Conservation (phyloP, 2,888 invertebrate genomes). For the Sericinus montela region DNA sequence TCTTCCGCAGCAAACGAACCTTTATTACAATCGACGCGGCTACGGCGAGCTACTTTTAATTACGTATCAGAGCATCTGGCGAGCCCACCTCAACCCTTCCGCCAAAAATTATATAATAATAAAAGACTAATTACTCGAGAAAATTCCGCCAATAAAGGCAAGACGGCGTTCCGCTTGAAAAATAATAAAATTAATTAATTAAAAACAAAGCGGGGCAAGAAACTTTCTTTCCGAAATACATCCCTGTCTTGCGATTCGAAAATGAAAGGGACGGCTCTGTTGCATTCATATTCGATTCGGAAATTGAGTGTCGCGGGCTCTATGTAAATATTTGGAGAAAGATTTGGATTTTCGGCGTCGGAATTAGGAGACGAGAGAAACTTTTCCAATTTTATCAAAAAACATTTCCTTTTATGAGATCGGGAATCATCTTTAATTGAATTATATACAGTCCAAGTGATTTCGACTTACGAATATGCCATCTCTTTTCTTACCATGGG, state of each 20-base stretch:
- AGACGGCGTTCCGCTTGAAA: slow-evolving; percentile 57
- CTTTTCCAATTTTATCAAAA: slow-evolving; percentile 71
- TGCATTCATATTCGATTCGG: slow-evolving; percentile 22
- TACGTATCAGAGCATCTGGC: slow-evolving; percentile 36
- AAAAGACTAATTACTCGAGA: slow-evolving; percentile 77
- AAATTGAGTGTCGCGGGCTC: slow-evolving; percentile 30
- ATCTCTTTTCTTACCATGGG: too few species aligned
- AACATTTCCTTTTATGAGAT: slow-evolving; percentile 43
- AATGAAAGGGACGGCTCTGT: slow-evolving; percentile 19
- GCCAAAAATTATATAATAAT: slow-evolving; percentile 77
- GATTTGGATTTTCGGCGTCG: slow-evolving; percentile 45
- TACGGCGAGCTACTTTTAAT: slow-evolving; percentile 15
- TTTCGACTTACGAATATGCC: too few species aligned
- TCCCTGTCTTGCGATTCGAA: not conserved
- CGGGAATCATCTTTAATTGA: slow-evolving; percentile 57
- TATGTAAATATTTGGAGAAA: slow-evolving; percentile 66
- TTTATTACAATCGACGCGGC: not conserved
- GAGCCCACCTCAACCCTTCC: slow-evolving; percentile 65
- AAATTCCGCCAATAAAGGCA: slow-evolving; percentile 74
- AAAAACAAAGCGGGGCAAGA: slow-evolving; percentile 56
- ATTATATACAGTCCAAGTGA: slow-evolving; percentile 21
- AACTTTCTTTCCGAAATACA: slow-evolving; percentile 23
- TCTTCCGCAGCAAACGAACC: not conserved
- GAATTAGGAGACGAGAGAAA: slow-evolving; percentile 59
- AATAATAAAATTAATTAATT: slow-evolving; percentile 80